These are phyloP conservation scores for Folsomia manolachei DNA, from an alignment of 2,888 invertebrate genomes.

Conservation along the genomic window DNA sequence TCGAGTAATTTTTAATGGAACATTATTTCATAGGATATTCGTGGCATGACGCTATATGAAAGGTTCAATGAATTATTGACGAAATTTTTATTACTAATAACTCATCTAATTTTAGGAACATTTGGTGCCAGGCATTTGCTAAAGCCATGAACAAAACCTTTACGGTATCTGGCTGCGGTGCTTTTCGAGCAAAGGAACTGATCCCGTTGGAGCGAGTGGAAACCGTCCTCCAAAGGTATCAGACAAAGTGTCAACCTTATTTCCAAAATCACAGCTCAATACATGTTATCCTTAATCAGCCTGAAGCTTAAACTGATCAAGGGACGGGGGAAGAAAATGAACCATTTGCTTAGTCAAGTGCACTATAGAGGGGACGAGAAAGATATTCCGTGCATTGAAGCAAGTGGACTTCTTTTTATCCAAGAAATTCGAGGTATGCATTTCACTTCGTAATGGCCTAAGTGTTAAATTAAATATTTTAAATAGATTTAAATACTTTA, in stretches of 20 bases:
- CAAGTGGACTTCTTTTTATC: background rate
- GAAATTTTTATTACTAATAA: no score
- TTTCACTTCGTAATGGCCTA: no score
- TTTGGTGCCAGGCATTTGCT: background rate
- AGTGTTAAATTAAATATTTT: no score
- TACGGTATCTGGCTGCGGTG: background rate
- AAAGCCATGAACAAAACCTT: background rate
- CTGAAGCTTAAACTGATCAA: no score
- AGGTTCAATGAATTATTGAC: background rate
- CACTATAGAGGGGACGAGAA: no score
- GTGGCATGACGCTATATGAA: background rate
- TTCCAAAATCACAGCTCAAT: no score
- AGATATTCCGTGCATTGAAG: background rate
- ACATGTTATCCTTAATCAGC: no score
- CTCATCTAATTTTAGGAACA: background rate
- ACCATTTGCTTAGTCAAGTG: no score
- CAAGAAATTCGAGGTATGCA: background rate
- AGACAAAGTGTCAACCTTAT: no score
- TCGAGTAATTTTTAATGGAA: no score
- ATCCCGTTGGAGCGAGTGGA: background rate
- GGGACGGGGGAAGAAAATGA: no score
- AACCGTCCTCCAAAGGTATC: background rate
- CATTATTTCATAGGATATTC: no score
- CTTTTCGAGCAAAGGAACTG: slow-evolving; percentile 9
- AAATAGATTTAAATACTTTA: background rate